phyloP scores from a whole-genome alignment of 2,797 vertebrate species.

The Prunella strophiata region DNA sequence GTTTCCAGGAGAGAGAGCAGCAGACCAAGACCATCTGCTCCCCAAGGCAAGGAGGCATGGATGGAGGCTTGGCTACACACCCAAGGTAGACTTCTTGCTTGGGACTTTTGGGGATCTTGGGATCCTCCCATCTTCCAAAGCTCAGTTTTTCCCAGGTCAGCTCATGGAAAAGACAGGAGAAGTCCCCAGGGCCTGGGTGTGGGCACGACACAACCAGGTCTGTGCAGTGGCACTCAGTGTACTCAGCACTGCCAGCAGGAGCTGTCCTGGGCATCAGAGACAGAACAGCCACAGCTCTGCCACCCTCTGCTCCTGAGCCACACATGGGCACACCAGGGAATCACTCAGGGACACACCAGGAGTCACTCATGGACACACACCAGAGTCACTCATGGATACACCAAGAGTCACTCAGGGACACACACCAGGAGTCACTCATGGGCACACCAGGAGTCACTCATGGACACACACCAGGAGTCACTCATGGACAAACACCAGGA shows the following conservation, averaged over 20 bases:
- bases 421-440: background rate
- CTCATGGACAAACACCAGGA: background rate
- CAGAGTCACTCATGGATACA: accelerated
- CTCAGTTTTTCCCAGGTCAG: background rate
- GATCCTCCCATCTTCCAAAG: background rate
- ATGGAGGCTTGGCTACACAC: background rate
- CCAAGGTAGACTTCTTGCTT: accelerated
- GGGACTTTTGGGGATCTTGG: background rate
- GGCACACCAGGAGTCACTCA: background rate
- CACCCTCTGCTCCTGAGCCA: accelerated
- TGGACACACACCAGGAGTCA: background rate
- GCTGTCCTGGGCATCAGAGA: background rate
- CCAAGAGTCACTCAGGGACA: background rate
- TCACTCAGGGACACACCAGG: background rate
- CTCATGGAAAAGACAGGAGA: background rate
- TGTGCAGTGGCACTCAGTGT: accelerated
- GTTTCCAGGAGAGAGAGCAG: background rate
- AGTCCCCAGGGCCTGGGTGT: background rate
- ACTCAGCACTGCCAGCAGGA: background rate
- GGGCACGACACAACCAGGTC: background rate
- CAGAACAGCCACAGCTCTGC: background rate
- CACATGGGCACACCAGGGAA: background rate
- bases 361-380: background rate
- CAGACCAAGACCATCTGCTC: background rate
- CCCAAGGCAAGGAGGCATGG: accelerated